Percentiles rank a stretch among this genome's conserved stretches.
These are phyloP conservation scores for Heterodera carotae DNA, from an alignment of 1,140 invertebrate genomes.

Conservation along the genomic window DNA sequence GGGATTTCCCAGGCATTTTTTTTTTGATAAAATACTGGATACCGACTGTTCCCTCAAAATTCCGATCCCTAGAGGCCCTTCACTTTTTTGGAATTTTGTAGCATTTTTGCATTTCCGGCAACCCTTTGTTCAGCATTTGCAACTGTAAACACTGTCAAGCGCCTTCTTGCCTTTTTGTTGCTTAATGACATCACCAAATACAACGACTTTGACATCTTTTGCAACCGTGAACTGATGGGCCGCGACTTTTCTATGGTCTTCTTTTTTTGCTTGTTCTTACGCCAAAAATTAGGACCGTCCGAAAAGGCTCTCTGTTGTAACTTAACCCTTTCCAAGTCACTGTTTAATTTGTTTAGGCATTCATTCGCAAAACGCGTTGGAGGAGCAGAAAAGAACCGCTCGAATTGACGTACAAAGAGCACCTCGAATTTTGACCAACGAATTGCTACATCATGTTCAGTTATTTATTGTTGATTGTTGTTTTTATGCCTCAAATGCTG, in stretches of 20 bases:
- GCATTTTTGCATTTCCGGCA: no score
- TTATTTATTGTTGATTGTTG: no score
- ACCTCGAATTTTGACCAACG: constrained; percentile 47
- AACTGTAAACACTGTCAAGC: constrained; percentile 56
- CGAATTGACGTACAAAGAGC: constrained; percentile 42
- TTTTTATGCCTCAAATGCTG: no score
- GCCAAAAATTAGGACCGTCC: no score
- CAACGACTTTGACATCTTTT: constrained; percentile 96
- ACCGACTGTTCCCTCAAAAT: no score
- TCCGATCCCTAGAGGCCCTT: no score
- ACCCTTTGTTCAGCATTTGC: constrained; percentile 47
- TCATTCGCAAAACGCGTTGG: constrained; percentile 96
- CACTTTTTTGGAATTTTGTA: no score
- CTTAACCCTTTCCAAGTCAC: not conserved
- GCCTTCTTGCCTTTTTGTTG: constrained; percentile 91
- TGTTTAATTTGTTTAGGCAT: constrained; percentile 81
- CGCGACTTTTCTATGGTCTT: constrained; percentile 94
- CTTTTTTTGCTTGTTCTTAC: no score
- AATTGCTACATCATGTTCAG: no score
- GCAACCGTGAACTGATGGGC: constrained; percentile 94
- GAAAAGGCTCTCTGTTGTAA: not conserved
- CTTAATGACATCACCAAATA: constrained; percentile 79
- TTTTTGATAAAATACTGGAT: no score
- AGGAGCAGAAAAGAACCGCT: constrained; percentile 74
- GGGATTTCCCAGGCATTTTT: no score